Base-by-base conservation (phyloP, 2,797 vertebrate genomes). In the Apogon talboti region DNA sequence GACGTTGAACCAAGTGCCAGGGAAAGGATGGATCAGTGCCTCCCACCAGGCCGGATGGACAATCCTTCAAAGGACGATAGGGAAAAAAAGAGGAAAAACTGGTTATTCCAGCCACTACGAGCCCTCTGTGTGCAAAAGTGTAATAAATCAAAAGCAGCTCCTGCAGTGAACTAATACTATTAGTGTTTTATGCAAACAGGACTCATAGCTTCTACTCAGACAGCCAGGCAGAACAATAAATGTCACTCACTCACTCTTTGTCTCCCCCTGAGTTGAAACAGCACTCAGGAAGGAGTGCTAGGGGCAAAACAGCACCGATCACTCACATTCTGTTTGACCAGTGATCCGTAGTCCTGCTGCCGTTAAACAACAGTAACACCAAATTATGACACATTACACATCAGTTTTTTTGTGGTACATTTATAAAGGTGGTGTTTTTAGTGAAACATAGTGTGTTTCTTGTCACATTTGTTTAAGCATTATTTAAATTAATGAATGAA, bases 11-110 rank as follows among this genome's bases (percentile, higher is more conserved):
- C 63, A 71, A 83, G 75, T 63, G 70, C 63, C 76, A 45, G 63
- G 70, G 79, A 66, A 11, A 73, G 69, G 79, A 87, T 79, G 78
- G 79, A 89, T 91, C 80, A 74, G 66, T 54, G 76, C 76, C 59
- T 86, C 80, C 64, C 78, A 78, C 68, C 42, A 58, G 74, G 81
- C 58, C 69, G 71, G 65, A 77, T 58, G 52, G 74, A 81, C 71
- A 63, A 69, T 84, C 69, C 68, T 79, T 86, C 64, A 79, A 61
- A 60, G 61, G 33, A 56, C 58, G 33, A 46, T 42, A 47, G 71
- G 6, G 24, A 5, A 28, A 28, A 21, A 21, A 21, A 64, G 76
- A 54, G 54, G 63, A 68, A 64, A 66, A 24, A 14, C 48, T 42
- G 46, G 41, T 71, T 85, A 21, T 75, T 77, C 49, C 43, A 49